Conservation (phyloP, 2,888 invertebrate genomes). For the Hypena proboscidalis region DNA sequence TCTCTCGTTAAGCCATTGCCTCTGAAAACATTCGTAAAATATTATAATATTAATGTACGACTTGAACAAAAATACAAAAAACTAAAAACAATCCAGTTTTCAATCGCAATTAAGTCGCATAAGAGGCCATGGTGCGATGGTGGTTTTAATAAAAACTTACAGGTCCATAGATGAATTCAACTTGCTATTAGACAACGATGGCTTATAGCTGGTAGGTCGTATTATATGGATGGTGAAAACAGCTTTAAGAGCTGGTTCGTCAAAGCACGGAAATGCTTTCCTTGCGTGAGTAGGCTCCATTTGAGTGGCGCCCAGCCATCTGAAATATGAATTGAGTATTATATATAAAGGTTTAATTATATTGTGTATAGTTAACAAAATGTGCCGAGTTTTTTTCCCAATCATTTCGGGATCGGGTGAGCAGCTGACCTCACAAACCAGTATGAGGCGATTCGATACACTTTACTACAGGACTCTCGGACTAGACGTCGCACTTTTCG, state of each 20-base stretch:
- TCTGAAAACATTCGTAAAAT: conserved; percentile 49
- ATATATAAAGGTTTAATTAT: neutral
- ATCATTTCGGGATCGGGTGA: too few species aligned
- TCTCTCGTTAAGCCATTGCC: conserved; percentile 86
- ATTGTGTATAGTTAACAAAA: too few species aligned
- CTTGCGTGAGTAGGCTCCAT: conserved; percentile 89
- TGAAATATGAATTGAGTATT: conserved; percentile 49
- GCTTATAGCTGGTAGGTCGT: conserved; percentile 60
- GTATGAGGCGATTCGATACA: too few species aligned
- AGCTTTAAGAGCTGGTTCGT: conserved; percentile 85
- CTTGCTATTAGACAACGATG: conserved; percentile 68
- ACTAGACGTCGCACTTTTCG: too few species aligned
- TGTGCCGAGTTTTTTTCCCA: too few species aligned
- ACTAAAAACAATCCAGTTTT: neutral
- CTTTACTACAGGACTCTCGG: too few species aligned
- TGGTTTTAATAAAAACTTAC: too few species aligned
- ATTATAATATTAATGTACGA: neutral
- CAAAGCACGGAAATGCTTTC: conserved; percentile 92
- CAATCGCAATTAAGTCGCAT: too few species aligned
- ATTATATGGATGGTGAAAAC: conserved; percentile 74
- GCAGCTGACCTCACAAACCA: too few species aligned
- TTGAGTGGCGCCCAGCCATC: conserved; percentile 89
- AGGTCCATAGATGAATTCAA: conserved; percentile 47
- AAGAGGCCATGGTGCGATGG: too few species aligned
- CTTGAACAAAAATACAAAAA: neutral